Evolutionary conservation across 2,888 invertebrate species (phyloP).

Genomic region (Cheilosia grossa): DNA sequence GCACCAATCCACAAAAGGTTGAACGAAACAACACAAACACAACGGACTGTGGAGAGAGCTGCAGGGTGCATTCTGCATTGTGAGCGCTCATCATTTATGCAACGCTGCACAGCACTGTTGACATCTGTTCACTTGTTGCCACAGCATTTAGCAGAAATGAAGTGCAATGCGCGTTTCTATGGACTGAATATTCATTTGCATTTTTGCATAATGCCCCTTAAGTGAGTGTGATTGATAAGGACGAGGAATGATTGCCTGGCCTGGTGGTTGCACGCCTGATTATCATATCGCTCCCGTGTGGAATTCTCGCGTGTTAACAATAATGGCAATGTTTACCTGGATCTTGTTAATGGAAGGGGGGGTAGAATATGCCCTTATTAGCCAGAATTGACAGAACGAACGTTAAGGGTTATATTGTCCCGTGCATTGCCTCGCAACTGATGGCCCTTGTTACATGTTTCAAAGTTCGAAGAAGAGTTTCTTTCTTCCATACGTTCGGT

Average conservation of each 20-base stretch:
- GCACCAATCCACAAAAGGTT: slow-evolving; percentile 32
- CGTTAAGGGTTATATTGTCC: not conserved
- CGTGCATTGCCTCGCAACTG: too few relatives aligned
- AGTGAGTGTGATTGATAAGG: slow-evolving; percentile 69
- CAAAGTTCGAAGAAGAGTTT: too few relatives aligned
- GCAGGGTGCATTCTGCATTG: slow-evolving; percentile 20
- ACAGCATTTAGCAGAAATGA: slow-evolving; percentile 69
- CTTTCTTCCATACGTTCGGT: too few relatives aligned
- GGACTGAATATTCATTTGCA: slow-evolving; percentile 72
- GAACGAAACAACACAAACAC: slow-evolving; percentile 11
- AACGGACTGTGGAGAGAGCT: not conserved
- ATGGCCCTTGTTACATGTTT: too few relatives aligned
- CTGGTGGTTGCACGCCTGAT: slow-evolving; percentile 35
- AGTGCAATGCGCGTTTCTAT: slow-evolving; percentile 51
- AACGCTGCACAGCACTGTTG: slow-evolving; percentile 61
- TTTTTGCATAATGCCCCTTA: slow-evolving; percentile 71
- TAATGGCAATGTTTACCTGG: not conserved
- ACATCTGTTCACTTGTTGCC: slow-evolving; percentile 75
- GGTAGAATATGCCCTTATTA: too few relatives aligned
- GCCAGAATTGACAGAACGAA: not conserved
- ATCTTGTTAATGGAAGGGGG: not conserved
- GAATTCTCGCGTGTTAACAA: slow-evolving; percentile 18
- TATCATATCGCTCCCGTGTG: slow-evolving; percentile 52
- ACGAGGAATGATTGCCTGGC: slow-evolving; percentile 51
- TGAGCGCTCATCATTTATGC: slow-evolving; percentile 70